These are phyloP conservation scores for Nemurella pictetii DNA, from an alignment of 2,888 invertebrate species.

Conservation along the genomic window DNA sequence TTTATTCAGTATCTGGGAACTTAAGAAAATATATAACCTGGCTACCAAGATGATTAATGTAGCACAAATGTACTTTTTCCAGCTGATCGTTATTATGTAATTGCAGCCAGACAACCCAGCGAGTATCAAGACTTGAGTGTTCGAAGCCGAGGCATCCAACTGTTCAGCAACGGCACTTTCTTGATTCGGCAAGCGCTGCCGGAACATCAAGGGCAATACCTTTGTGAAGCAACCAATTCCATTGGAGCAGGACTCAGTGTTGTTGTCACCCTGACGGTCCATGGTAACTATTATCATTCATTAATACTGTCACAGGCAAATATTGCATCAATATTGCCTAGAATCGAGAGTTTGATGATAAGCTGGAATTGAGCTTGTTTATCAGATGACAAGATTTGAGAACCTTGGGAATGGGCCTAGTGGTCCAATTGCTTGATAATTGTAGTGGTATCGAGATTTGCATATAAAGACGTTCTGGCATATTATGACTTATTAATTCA, in stretches of 20 bases:
- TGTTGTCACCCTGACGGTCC: constrained; percentile 50
- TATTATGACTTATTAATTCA: too few species aligned
- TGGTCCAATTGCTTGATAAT: too few species aligned
- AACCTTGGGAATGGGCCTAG: too few species aligned
- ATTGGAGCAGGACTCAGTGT: constrained; percentile 54
- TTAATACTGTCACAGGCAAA: too few species aligned
- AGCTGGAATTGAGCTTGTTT: too few species aligned
- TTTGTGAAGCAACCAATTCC: constrained; percentile 54
- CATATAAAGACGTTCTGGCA: too few species aligned
- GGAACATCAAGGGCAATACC: constrained; percentile 50
- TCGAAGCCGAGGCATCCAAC: constrained; percentile 46
- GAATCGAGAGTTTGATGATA: too few species aligned
- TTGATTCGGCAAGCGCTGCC: constrained; percentile 45
- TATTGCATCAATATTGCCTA: too few species aligned
- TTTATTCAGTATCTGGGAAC: too few species aligned
- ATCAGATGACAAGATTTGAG: too few species aligned
- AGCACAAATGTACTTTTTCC: too few species aligned
- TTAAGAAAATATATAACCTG: not conserved
- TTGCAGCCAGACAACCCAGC: constrained; percentile 47
- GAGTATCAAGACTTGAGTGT: constrained; percentile 48
- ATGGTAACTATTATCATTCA: constrained; percentile 47
- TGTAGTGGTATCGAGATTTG: too few species aligned
- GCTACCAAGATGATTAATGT: not conserved
- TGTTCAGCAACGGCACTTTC: constrained; percentile 47
- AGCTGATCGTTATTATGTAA: constrained; percentile 6